Percentiles rank a stretch among this genome's conserved stretches.
Evolutionary conservation across 2,888 invertebrate species (phyloP).

Genomic region (Neoaliturus tenellus): DNA sequence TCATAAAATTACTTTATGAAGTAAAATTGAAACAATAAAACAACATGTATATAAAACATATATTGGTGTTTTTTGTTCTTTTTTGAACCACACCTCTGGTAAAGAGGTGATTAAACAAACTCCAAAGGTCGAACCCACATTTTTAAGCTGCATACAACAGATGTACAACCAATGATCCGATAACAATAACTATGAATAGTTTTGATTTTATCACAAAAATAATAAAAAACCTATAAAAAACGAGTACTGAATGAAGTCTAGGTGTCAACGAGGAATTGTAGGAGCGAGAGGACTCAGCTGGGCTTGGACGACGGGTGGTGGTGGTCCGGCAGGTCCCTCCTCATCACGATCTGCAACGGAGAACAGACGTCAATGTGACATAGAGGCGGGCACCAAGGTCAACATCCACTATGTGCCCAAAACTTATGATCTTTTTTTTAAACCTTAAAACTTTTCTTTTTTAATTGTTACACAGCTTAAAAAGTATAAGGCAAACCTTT

Average conservation of each 20-base stretch:
- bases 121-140: not conserved
- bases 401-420: too few relatives aligned
- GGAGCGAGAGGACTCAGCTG: slow-evolving; percentile 50
- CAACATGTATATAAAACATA: not conserved
- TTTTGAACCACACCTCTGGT: not conserved
- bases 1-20: not conserved
- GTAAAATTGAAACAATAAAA: not conserved
- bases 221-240: not conserved
- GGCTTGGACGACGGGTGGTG: slow-evolving; percentile 59
- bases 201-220: slow-evolving; percentile 20
- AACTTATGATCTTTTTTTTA: too few relatives aligned
- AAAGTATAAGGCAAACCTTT: too few relatives aligned
- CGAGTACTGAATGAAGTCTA: not conserved
- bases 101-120: not conserved
- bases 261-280: slow-evolving; percentile 2
- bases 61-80: not conserved
- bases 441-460: too few relatives aligned
- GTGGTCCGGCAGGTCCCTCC: slow-evolving; percentile 61
- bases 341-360: slow-evolving; percentile 62
- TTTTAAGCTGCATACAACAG: not conserved
- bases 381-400: too few relatives aligned
- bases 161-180: not conserved
- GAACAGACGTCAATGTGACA: too few relatives aligned
- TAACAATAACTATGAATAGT: not conserved
- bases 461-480: too few relatives aligned